These are phyloP conservation scores for Cebidichthys violaceus DNA, from an alignment of 2,113 vertebrate species.

Conservation along the genomic window DNA sequence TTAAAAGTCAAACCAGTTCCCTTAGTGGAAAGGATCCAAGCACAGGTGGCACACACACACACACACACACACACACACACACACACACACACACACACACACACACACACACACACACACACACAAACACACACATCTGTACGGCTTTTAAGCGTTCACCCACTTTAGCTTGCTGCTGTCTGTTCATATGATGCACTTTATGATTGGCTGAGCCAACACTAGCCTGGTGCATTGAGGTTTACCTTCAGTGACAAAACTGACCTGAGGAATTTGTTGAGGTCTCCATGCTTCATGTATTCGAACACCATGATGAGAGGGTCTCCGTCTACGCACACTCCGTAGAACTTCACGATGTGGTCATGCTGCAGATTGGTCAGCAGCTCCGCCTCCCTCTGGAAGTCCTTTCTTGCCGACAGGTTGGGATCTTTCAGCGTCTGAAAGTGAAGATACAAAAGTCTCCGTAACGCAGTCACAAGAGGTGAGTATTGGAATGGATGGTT, in stretches of 20 bases:
- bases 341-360: conserved; percentile 97
- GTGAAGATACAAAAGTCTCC: neutral
- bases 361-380: conserved; percentile 98
- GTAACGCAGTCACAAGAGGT: neutral
- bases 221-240: neutral
- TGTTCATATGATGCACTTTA: neutral
- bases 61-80: neutral
- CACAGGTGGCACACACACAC: neutral
- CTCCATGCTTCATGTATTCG: conserved; percentile 99
- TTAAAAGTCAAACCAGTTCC: neutral
- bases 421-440: conserved; percentile 95
- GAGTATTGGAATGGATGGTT: neutral
- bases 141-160: neutral
- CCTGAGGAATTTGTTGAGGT: conserved; percentile 99
- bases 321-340: conserved; percentile 94
- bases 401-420: conserved; percentile 94
- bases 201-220: neutral
- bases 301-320: conserved; percentile 99
- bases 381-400: conserved; percentile 98
- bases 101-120: neutral
- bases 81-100: no score
- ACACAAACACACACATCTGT: neutral
- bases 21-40: neutral
- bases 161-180: neutral
- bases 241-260: conserved; percentile 57